Percentiles rank a stretch among this genome's conserved stretches.
These are phyloP conservation scores for Lutjanus campechanus DNA, from an alignment of 2,797 vertebrate species.

Conservation along the genomic window DNA sequence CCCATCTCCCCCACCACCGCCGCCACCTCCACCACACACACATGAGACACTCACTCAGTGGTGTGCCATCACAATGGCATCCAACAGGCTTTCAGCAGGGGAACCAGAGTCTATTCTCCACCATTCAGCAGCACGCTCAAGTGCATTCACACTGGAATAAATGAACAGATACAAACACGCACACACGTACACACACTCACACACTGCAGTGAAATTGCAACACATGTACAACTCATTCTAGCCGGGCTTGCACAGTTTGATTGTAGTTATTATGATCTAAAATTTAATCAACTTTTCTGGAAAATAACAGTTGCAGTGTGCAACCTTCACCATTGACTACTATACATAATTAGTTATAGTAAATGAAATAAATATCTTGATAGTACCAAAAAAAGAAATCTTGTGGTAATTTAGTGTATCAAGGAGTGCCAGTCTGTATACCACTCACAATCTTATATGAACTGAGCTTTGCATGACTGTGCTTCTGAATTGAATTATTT, in stretches of 20 bases:
- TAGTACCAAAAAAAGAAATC: too few species aligned
- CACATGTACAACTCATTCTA: constrained; percentile 11
- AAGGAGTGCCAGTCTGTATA: neutral
- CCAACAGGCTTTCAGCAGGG: constrained; percentile 79
- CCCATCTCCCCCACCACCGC: constrained; percentile 52
- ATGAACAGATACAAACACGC: constrained; percentile 57
- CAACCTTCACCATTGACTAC: neutral
- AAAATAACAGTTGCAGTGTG: neutral
- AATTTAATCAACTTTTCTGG: neutral
- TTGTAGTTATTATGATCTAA: neutral
- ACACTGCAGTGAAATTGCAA: constrained; percentile 28
- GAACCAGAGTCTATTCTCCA: constrained; percentile 74
- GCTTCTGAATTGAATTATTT: neutral
- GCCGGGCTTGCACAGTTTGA: neutral
- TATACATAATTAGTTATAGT: neutral
- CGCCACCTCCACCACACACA: constrained; percentile 48
- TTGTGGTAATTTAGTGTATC: too few species aligned
- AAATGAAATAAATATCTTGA: neutral
- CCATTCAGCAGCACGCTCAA: constrained; percentile 76
- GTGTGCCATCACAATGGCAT: constrained; percentile 81
- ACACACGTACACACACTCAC: constrained; percentile 33
- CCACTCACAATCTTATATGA: neutral
- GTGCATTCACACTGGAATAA: constrained; percentile 70
- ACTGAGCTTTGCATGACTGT: neutral
- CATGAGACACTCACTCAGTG: constrained; percentile 76